A percentile compares a stretch with the other conserved stretches of the same genome.
phyloP scores from a whole-genome alignment of 2,797 vertebrate species.

The Florisuga fusca region DNA sequence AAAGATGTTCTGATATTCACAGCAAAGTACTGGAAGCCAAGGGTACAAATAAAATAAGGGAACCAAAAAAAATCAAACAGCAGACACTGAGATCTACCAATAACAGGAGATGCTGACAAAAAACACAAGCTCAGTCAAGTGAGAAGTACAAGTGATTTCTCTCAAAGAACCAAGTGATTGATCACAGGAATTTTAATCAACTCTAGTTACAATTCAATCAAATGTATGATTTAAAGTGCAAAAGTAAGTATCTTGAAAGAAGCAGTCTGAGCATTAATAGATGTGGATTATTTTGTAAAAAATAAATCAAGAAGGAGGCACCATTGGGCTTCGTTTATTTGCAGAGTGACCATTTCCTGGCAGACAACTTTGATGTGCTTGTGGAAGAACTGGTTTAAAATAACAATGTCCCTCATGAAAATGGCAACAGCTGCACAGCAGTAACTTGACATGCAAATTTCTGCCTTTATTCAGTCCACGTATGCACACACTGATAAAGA shows the following conservation, averaged over 20 bases:
- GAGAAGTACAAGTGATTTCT: not conserved
- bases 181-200: slow-evolving; percentile 8
- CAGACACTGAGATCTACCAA: not conserved
- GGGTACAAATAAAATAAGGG: not conserved
- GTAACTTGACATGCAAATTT: slow-evolving; percentile 60
- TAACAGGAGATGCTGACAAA: not conserved
- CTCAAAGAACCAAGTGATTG: not conserved
- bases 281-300: slow-evolving; percentile 39
- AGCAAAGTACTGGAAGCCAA: not conserved
- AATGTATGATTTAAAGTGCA: slow-evolving; percentile 44
- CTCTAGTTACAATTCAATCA: slow-evolving; percentile 22
- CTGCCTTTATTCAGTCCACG: slow-evolving; percentile 49
- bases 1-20: not conserved
- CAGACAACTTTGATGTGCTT: not conserved
- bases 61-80: not conserved
- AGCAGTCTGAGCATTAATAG: slow-evolving; percentile 39
- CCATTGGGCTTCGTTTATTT: slow-evolving; percentile 28
- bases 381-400: slow-evolving; percentile 43
- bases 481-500: slow-evolving; percentile 58
- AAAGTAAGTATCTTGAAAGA: slow-evolving; percentile 45
- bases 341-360: not conserved
- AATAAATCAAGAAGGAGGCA: slow-evolving; percentile 2
- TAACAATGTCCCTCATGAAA: slow-evolving; percentile 49
- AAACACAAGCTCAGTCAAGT: not conserved
- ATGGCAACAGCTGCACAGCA: slow-evolving; percentile 65